Evolutionary conservation across 2,888 invertebrate genomes (phyloP).

Genomic region (Leptopilina syphax): DNA sequence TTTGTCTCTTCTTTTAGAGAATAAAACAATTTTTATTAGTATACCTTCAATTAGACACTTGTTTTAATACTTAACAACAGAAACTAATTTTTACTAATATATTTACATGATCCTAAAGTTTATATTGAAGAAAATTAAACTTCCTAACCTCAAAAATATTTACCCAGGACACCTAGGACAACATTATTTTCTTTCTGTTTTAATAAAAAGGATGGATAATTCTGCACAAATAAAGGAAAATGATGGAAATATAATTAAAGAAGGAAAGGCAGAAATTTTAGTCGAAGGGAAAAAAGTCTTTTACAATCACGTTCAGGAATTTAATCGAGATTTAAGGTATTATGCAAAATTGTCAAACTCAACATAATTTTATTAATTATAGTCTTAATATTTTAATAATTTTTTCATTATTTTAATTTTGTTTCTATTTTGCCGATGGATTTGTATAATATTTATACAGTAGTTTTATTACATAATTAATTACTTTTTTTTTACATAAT

Average conservation of each 20-base stretch:
- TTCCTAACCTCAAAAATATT: neutral
- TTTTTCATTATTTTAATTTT: neutral
- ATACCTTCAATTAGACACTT: too few relatives aligned
- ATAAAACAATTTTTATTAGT: too few relatives aligned
- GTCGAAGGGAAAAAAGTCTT: constrained; percentile 89
- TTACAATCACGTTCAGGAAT: constrained; percentile 99
- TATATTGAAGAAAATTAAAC: too few relatives aligned
- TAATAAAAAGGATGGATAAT: constrained; percentile 20
- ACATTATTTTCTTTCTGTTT: neutral
- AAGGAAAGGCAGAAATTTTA: constrained; percentile 88
- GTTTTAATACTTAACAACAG: too few relatives aligned
- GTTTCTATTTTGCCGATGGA: too few relatives aligned
- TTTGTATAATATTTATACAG: too few relatives aligned
- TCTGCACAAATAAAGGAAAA: neutral
- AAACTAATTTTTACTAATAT: too few relatives aligned
- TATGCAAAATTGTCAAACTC: constrained; percentile 40
- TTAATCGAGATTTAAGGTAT: constrained; percentile 94
- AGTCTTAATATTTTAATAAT: constrained; percentile 24
- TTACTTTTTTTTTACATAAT: neutral
- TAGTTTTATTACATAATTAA: too few relatives aligned
- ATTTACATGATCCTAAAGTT: too few relatives aligned
- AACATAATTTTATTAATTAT: neutral
- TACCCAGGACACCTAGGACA: neutral
- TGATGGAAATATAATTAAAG: constrained; percentile 78
- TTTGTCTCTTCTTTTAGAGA: too few relatives aligned